phyloP scores from a whole-genome alignment of 2,797 vertebrate species.

The Lutjanus campechanus region DNA sequence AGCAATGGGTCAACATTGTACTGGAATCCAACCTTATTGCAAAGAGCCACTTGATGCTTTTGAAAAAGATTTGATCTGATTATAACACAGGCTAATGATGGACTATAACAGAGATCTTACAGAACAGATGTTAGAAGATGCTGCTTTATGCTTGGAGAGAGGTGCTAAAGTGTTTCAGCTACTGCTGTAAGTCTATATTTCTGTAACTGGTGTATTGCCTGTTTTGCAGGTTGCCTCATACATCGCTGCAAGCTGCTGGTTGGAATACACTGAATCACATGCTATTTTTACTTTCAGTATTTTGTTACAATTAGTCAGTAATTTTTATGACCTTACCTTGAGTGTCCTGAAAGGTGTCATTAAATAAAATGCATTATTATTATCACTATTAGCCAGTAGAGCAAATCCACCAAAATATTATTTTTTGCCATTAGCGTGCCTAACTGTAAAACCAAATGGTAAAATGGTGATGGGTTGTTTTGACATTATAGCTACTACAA shows the following conservation, averaged over 20 bases:
- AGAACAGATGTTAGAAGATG: not conserved
- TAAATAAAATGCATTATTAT: too few species aligned
- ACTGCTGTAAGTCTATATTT: not conserved
- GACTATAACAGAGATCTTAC: not conserved
- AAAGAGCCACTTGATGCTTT: too few species aligned
- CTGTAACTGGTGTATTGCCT: not conserved
- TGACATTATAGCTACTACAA: too few species aligned
- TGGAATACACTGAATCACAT: not conserved
- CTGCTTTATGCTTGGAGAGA: not conserved
- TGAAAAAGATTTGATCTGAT: not conserved
- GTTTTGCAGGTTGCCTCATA: not conserved
- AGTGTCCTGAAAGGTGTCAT: too few species aligned
- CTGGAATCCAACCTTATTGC: conserved; percentile 10
- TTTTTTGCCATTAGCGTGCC: not conserved
- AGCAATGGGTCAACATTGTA: conserved; percentile 1
- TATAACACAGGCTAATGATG: not conserved
- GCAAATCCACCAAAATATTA: not conserved
- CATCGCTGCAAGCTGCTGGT: not conserved
- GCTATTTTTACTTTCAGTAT: not conserved
- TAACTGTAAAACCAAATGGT: not conserved
- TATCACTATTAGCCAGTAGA: not conserved
- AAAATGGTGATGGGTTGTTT: too few species aligned
- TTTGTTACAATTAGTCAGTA: not conserved
- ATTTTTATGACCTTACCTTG: too few species aligned
- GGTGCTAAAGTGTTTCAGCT: not conserved